These are phyloP conservation scores for Eumerus sabulonum DNA, from an alignment of 2,888 invertebrate genomes.

Conservation along the genomic window DNA sequence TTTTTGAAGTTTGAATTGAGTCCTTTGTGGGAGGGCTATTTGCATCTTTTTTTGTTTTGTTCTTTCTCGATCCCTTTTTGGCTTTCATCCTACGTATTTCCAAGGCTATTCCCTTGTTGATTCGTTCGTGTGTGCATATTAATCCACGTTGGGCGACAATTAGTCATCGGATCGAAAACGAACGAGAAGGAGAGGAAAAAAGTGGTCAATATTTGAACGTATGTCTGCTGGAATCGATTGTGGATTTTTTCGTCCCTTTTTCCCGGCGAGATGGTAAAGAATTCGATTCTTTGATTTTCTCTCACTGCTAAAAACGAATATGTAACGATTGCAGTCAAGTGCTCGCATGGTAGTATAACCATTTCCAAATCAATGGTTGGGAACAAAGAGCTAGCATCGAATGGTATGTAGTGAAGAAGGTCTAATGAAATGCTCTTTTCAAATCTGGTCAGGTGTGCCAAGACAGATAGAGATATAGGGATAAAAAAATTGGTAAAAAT, in stretches of 20 bases:
- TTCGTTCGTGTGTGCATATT: conserved; percentile 53
- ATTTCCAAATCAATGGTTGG: conserved; percentile 42
- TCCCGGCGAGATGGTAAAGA: neutral
- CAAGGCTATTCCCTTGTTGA: conserved; percentile 1
- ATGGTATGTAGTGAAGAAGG: neutral
- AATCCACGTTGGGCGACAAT: conserved; percentile 59
- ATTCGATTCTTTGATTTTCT: too few relatives aligned
- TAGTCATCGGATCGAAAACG: conserved; percentile 42
- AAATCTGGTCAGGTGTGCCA: neutral
- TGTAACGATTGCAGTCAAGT: conserved; percentile 17
- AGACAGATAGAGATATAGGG: too few relatives aligned
- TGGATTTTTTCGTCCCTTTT: conserved; percentile 10
- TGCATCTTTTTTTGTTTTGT: conserved; percentile 11
- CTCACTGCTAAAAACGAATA: too few relatives aligned
- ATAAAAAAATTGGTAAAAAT: too few relatives aligned
- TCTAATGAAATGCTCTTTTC: neutral
- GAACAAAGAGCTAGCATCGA: conserved; percentile 3
- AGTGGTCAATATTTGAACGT: conserved; percentile 62
- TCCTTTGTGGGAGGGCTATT: conserved; percentile 40
- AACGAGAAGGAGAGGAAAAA: neutral
- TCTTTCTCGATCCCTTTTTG: neutral
- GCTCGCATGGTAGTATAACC: conserved; percentile 25
- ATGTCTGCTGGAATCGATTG: conserved; percentile 64
- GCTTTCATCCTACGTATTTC: too few relatives aligned
- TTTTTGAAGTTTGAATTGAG: conserved; percentile 61